phyloP scores from a whole-genome alignment of 2,113 vertebrate species.

The Willisornis vidua region DNA sequence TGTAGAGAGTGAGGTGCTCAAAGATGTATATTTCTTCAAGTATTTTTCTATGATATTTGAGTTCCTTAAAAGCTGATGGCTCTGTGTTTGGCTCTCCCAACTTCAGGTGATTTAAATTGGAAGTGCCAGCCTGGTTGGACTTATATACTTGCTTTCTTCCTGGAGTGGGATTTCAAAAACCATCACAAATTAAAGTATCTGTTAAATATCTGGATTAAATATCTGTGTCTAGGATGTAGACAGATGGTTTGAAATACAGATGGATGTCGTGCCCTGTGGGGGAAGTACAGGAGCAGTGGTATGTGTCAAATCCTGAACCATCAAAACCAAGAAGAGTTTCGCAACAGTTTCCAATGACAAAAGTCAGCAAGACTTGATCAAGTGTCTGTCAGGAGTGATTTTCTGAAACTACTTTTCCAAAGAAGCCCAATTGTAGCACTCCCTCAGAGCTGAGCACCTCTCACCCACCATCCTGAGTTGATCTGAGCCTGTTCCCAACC shows the following conservation, averaged over 20 bases:
- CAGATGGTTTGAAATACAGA: neutral
- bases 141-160: neutral
- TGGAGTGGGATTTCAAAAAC: neutral
- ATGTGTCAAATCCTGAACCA: neutral
- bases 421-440: neutral
- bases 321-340: neutral
- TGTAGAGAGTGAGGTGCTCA: neutral
- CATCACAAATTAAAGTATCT: neutral
- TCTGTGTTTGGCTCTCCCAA: neutral
- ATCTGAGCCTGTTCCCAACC: rapidly evolving
- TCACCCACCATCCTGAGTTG: neutral
- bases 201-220: neutral
- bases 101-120: neutral
- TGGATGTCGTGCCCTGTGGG: rapidly evolving
- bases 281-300: neutral
- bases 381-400: neutral
- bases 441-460: neutral
- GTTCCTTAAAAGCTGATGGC: neutral
- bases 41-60: neutral
- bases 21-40: neutral
- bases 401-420: neutral
- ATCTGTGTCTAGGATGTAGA: neutral
- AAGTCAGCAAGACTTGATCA: neutral
- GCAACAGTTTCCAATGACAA: neutral
- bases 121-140: neutral